Evolutionary conservation across 2,888 invertebrate genomes (phyloP).

Genomic region (Mechanitis mazaeus): DNA sequence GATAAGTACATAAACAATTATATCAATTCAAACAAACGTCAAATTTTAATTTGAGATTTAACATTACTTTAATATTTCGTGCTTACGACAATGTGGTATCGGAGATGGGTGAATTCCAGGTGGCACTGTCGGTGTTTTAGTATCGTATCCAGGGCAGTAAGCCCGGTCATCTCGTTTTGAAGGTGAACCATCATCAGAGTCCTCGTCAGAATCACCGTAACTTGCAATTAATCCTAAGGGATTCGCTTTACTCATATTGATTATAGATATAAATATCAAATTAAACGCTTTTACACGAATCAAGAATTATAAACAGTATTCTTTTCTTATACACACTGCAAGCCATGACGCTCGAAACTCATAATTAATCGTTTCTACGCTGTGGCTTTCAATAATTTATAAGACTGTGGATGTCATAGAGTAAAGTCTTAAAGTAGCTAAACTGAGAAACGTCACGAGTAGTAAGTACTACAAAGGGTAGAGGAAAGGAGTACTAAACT

Average conservation of each 20-base stretch:
- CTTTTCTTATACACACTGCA: not conserved
- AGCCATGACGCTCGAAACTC: constrained; percentile 5
- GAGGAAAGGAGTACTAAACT: too few species aligned
- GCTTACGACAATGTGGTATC: constrained; percentile 66
- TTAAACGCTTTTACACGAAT: constrained; percentile 4
- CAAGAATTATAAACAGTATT: constrained; percentile 8
- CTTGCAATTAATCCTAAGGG: constrained; percentile 58
- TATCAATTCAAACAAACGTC: too few species aligned
- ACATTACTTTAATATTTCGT: too few species aligned
- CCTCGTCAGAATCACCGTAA: constrained; percentile 67
- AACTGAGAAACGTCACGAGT: too few species aligned
- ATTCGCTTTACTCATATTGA: constrained; percentile 60
- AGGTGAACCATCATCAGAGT: constrained; percentile 45
- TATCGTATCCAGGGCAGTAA: constrained; percentile 19
- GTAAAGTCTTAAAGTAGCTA: too few species aligned
- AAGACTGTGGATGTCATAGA: too few species aligned
- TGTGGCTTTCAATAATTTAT: too few species aligned
- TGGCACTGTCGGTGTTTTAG: constrained; percentile 20
- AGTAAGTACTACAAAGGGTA: too few species aligned
- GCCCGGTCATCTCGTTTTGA: constrained; percentile 21
- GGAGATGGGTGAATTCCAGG: constrained; percentile 59
- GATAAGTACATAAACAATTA: not conserved
- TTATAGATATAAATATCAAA: constrained; percentile 6
- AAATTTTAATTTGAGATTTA: too few species aligned
- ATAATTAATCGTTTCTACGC: too few species aligned